Base-by-base conservation (phyloP, 2,888 invertebrate species). In the Cosmia trapezina region DNA sequence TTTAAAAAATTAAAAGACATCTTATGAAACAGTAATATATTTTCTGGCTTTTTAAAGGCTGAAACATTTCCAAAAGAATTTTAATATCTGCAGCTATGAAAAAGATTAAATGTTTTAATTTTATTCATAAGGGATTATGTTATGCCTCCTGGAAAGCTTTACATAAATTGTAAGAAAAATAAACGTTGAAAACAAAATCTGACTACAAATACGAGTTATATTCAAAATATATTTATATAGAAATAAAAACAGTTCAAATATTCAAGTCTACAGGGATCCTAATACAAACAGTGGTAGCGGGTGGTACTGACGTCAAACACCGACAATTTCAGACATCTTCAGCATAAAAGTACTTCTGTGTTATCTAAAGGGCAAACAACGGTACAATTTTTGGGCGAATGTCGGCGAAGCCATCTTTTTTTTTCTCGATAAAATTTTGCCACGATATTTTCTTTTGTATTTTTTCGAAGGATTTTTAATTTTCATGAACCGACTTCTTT, bases 161-260 rank as follows among this genome's bases (percentile, higher is more conserved):
- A 33, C 28, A 11, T 60, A 61, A 56, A 53, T 47, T 56, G 47
- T 61, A 33, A n/a, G 2, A 47, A 33, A 71, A 77, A 62, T 51
- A 62, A 62, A 47, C 9, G 19, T n/a, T 19, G 2, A 6, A 28
- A 22, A 51, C 64, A 47, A 28, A 37, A 45, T 61, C 19, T 43
- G 49, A 33, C 19, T 33, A 49, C 45, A 41, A 53, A 41, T 64
- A 49, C 3, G 4, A 17, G 17, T 28, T 43, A 5, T 60, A 43
- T 49, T 51, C 14, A 45, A 51, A 51, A 59, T 12, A 45, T 57
- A 57, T 53, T 57, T 41, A 69, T 56, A 17, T 54, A 63, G 17
- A 66, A 72, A 76, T 54, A 71, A 73, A 72, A 80, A 69, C 68
- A 62, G 62, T 64, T 60, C 43, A 59, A 73, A 80, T 67, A 67